Conservation (phyloP, 2,113 vertebrate species). For the human (Homo sapiens) region GRCh38 chr4:106761001-106761500, state of each 20-base stretch:
- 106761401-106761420: neutral
- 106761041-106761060: neutral
- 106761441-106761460: neutral
- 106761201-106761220: neutral
- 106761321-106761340: neutral
- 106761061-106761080: neutral
- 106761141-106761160: neutral
- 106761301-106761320: neutral
- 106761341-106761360: neutral
- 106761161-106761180: neutral
- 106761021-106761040: neutral
- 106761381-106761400: neutral
- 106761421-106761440: neutral
- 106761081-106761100: neutral
- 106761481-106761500: neutral
- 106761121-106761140: neutral
- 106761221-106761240: neutral
- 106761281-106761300: neutral
- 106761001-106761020: neutral
- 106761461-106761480: neutral
- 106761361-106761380: neutral
- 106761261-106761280: neutral
- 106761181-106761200: neutral
- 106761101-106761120: neutral
- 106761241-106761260: neutral